Evolutionary conservation across 30 jellyfish, hydroid and myxozoan genomes (phyloP), one percentile per base, ranked within the genome.

Genomic region (Sanderia malayensis): DNA sequence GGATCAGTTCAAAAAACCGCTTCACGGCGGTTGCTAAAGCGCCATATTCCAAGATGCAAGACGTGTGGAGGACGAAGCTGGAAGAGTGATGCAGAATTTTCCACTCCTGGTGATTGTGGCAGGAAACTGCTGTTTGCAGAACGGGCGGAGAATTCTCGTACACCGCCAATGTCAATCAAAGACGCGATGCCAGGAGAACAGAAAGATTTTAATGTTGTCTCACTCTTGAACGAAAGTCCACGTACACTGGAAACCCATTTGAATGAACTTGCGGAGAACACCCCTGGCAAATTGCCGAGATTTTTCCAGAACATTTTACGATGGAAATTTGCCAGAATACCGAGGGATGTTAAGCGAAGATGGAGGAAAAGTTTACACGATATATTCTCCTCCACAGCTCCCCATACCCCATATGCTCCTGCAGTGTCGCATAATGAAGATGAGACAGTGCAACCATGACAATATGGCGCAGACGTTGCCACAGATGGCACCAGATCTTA

Each of bases 11-110:
- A 77, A 19, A 71, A 85, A 53, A 49, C 85, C 0, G 91, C 94
- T 3, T 87, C 96, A 15, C 67, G 96, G 44, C 83, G 88, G 57
- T 52, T 72, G 7, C 62, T 73, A 19, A 58, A 92, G 21, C 67
- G 67, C 53, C 80, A 46, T 45, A 64, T 80, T 46, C 70, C 41
- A 6, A 47, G 96, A 44, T 87, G 96, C 49, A 58, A 70, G 20
- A 37, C 44, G 8, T 87, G 96, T 61, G 96, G 94, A 8, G 96
- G 96, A 4, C 70, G 96, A 44, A 66, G 72, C n/a, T 82, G 81
- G 89, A 65, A 41, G 44, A 37, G 52, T 4, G n/a, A n/a, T n/a
- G n/a, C n/a, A n/a, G n/a, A n/a, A n/a, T n/a, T n/a, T n/a, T n/a
- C n/a, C n/a, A n/a, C n/a, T n/a, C n/a, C n/a, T n/a, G n/a, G n/a